Conservation (phyloP, 2,888 invertebrate genomes). For the Conus canariensis region DNA sequence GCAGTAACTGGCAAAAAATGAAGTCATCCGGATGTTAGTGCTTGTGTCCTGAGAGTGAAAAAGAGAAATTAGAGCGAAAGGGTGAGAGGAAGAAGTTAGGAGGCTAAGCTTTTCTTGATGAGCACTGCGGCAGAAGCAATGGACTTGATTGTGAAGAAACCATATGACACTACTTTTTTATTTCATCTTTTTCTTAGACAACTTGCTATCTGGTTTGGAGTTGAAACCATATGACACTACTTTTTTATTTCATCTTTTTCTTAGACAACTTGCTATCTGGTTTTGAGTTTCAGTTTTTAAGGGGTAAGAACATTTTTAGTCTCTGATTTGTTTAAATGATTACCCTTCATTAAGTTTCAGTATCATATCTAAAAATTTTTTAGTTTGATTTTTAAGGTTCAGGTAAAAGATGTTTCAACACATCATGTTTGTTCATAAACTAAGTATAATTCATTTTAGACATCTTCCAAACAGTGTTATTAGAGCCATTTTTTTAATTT, state of each 20-base stretch:
- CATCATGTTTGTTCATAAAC: background rate
- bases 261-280: no score
- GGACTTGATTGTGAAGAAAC: background rate
- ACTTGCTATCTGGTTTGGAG: no score
- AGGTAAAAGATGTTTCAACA: background rate
- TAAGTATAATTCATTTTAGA: background rate
- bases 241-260: background rate
- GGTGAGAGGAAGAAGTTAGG: background rate
- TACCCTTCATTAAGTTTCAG: background rate
- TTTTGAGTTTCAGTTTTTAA: no score
- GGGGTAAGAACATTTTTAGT: background rate
- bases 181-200: background rate
- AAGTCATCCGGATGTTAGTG: background rate
- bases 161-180: background rate
- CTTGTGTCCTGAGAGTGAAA: conserved; percentile 11
- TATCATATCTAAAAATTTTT: no score
- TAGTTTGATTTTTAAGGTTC: background rate
- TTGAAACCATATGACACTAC: background rate
- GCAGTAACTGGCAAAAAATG: conserved; percentile 34
- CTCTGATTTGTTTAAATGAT: background rate
- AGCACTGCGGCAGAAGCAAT: background rate
- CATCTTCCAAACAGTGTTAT: conserved; percentile 33
- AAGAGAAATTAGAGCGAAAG: conserved; percentile 14
- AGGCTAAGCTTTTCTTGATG: background rate
- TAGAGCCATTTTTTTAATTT: background rate